Conservation (phyloP, 1,140 invertebrate species). For the Elysia chlorotica region DNA sequence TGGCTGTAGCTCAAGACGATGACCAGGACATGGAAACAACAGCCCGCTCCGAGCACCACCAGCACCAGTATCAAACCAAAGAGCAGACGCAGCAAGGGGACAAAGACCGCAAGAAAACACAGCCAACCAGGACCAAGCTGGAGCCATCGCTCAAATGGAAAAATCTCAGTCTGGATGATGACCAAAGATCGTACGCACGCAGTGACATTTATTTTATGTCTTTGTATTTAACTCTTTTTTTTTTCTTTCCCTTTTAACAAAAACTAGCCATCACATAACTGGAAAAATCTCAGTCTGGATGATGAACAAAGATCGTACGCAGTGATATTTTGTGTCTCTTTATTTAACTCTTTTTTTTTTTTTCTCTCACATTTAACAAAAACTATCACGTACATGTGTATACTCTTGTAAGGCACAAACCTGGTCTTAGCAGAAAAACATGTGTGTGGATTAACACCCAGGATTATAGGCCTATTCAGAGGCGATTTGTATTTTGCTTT, state of each 20-base stretch:
- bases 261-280: too few species aligned
- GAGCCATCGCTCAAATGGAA: conserved; percentile 60
- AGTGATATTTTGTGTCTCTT: neutral
- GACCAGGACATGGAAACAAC: conserved; percentile 33
- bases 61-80: conserved; percentile 27
- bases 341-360: neutral
- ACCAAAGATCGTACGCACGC: conserved; percentile 35
- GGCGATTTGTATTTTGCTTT: too few species aligned
- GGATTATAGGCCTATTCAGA: too few species aligned
- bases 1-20: conserved; percentile 17
- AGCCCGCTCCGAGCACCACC: conserved; percentile 29
- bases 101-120: conserved; percentile 44
- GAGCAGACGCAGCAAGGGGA: conserved; percentile 33
- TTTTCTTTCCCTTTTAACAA: too few species aligned
- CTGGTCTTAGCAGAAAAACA: too few species aligned
- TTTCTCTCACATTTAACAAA: neutral
- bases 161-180: conserved; percentile 52
- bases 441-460: too few species aligned
- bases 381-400: too few species aligned
- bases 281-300: too few species aligned
- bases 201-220: too few species aligned
- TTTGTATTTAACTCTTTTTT: too few species aligned
- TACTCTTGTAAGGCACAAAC: too few species aligned
- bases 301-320: neutral
- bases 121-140: conserved; percentile 49